phyloP scores from a whole-genome alignment of 2,888 invertebrate species.

The Cerceris rybyensis region DNA sequence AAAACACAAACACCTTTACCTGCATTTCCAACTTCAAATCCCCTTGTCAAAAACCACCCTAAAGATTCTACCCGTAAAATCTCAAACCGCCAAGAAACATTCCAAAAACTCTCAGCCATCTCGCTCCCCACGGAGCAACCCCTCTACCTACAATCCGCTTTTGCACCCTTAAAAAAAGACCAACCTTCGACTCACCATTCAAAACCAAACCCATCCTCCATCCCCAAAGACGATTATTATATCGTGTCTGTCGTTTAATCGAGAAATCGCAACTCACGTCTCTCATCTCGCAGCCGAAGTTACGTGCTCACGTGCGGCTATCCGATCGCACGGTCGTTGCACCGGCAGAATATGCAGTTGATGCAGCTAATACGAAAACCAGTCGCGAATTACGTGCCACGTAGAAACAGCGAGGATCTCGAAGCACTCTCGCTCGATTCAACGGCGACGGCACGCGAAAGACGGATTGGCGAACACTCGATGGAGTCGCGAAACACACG shows the following conservation, averaged over 20 bases:
- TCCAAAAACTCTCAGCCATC: conserved; percentile 26
- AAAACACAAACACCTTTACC: too few relatives aligned
- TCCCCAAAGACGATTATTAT: not conserved
- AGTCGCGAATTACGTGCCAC: conserved; percentile 15
- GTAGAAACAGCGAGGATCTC: conserved; percentile 9
- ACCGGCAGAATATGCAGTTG: conserved; percentile 38
- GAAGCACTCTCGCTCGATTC: not conserved
- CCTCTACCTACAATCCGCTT: not conserved
- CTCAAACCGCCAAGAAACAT: not conserved
- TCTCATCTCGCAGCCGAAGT: conserved; percentile 63
- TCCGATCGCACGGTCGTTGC: conserved; percentile 51
- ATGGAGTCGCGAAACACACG: conserved; percentile 57
- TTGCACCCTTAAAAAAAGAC: not conserved
- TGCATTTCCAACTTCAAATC: too few relatives aligned
- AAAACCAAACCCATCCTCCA: not conserved
- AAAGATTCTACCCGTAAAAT: not conserved
- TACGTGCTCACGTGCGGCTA: conserved; percentile 61
- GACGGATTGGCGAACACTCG: conserved; percentile 55
- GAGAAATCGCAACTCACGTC: conserved; percentile 59
- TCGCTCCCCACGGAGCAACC: conserved; percentile 24
- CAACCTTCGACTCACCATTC: not conserved
- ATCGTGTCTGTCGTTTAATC: not conserved
- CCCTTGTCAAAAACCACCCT: too few relatives aligned
- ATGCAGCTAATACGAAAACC: conserved; percentile 6
- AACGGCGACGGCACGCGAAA: conserved; percentile 29